A percentile compares a stretch with the other conserved stretches of the same genome.
These are phyloP conservation scores for Acipenser transmontanus DNA, from an alignment of 2,797 vertebrate species.

Conservation along the genomic window DNA sequence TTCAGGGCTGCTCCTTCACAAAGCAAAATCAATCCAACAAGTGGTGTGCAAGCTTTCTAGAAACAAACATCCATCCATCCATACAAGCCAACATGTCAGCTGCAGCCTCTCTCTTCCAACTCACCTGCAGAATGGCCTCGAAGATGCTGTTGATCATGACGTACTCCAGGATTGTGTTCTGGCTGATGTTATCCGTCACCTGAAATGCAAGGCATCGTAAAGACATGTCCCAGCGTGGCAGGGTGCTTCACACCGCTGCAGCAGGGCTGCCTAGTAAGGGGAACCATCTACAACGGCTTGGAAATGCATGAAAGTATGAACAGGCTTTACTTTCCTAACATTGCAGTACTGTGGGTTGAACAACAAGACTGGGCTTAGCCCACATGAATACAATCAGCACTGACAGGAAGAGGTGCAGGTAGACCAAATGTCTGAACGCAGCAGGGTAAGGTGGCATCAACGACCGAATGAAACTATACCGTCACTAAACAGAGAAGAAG, in stretches of 20 bases:
- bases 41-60: too few relatives aligned
- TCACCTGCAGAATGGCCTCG: conserved; percentile 94
- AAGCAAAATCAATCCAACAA: too few relatives aligned
- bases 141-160: conserved; percentile 99
- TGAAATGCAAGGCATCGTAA: conserved; percentile 34
- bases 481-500: conserved; percentile 92
- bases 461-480: conserved; percentile 48
- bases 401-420: too few relatives aligned
- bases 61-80: too few relatives aligned
- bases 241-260: background rate
- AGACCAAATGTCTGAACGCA: too few relatives aligned
- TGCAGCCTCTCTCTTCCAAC: background rate
- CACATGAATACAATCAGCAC: too few relatives aligned
- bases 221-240: too few relatives aligned
- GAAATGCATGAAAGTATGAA: background rate
- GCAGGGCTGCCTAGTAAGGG: background rate
- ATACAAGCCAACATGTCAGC: too few relatives aligned
- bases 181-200: conserved; percentile 98
- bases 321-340: background rate
- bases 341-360: too few relatives aligned
- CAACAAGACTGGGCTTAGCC: too few relatives aligned
- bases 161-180: conserved; percentile 96
- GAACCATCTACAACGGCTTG: background rate
- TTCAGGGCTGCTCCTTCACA: too few relatives aligned
- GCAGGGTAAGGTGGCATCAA: too few relatives aligned